Percentiles rank a stretch among this genome's conserved stretches.
Conservation (phyloP, 2,113 vertebrate genomes). For the Hydrolagus affinis region DNA sequence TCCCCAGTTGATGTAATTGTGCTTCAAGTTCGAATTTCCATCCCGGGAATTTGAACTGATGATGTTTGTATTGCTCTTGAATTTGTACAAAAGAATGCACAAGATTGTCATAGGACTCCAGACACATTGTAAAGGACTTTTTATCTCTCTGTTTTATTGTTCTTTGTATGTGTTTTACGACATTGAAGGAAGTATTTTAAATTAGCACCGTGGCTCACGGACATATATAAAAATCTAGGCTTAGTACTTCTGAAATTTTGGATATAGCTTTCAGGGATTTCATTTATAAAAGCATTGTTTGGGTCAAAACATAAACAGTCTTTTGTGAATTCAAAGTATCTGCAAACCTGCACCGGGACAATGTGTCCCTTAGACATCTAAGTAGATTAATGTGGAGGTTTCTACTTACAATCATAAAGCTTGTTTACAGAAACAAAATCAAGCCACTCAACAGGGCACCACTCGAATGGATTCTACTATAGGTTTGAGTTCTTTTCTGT, state of each 20-base stretch:
- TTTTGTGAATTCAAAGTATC: neutral
- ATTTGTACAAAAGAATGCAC: slow-evolving; percentile 29
- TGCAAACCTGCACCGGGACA: neutral
- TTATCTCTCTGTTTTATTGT: slow-evolving; percentile 18
- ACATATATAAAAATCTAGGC: neutral
- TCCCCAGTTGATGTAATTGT: slow-evolving; percentile 23
- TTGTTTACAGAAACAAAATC: slow-evolving; percentile 31
- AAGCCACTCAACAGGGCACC: slow-evolving; percentile 23
- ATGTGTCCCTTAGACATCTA: slow-evolving; percentile 1
- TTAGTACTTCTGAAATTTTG: neutral
- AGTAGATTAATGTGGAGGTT: neutral
- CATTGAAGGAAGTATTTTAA: slow-evolving; percentile 14
- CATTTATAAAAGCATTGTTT: neutral
- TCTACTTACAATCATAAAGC: slow-evolving; percentile 22
- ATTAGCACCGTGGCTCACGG: slow-evolving; percentile 16
- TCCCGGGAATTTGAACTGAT: neutral
- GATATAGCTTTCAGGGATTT: slow-evolving; percentile 1
- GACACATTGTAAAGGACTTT: slow-evolving; percentile 20
- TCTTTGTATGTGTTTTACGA: slow-evolving; percentile 23
- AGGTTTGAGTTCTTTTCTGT: slow-evolving; percentile 24
- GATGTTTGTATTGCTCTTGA: slow-evolving; percentile 25
- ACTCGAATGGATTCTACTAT: neutral
- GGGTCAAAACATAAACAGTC: neutral
- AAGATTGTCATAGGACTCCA: neutral
- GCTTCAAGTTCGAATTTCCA: slow-evolving; percentile 26